These are phyloP conservation scores for Linnaemya vulpina DNA, from an alignment of 2,888 invertebrate genomes.

Conservation along the genomic window DNA sequence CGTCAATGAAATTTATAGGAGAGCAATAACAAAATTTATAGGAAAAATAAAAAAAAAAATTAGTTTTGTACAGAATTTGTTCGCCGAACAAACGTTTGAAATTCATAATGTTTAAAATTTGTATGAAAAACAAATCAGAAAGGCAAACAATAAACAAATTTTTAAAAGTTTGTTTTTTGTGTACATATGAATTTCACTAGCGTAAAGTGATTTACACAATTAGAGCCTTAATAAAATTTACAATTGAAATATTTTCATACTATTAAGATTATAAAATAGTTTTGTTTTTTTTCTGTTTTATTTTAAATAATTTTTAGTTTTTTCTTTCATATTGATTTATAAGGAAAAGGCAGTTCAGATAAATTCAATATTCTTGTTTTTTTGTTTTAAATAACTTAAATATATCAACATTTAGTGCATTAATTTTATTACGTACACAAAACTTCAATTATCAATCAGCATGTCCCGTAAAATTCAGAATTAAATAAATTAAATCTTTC, in stretches of 20 bases:
- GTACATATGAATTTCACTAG: too few relatives aligned
- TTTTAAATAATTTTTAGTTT: constrained; percentile 23
- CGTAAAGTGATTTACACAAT: too few relatives aligned
- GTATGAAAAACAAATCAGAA: too few relatives aligned
- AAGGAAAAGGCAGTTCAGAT: constrained; percentile 72
- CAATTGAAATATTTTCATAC: background rate
- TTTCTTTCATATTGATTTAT: constrained; percentile 54
- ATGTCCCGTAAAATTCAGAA: constrained; percentile 63
- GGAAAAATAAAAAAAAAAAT: too few relatives aligned
- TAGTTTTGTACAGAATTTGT: too few relatives aligned
- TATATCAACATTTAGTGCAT: constrained; percentile 66
- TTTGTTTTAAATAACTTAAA: constrained; percentile 51
- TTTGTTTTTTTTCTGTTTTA: constrained; percentile 18
- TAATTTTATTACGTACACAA: constrained; percentile 33
- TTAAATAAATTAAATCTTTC: constrained; percentile 6
- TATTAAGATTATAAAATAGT: constrained; percentile 31
- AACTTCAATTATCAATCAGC: constrained; percentile 31
- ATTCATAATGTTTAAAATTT: too few relatives aligned
- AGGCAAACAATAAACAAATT: too few relatives aligned
- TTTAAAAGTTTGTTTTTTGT: too few relatives aligned
- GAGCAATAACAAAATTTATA: too few relatives aligned
- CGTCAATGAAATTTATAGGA: too few relatives aligned
- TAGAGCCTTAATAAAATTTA: background rate
- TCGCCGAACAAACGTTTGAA: too few relatives aligned
- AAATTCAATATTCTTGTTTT: constrained; percentile 47